Percentiles rank a stretch among this genome's conserved stretches.
Conservation (phyloP, 2,888 invertebrate genomes). For the Limenitis camilla region DNA sequence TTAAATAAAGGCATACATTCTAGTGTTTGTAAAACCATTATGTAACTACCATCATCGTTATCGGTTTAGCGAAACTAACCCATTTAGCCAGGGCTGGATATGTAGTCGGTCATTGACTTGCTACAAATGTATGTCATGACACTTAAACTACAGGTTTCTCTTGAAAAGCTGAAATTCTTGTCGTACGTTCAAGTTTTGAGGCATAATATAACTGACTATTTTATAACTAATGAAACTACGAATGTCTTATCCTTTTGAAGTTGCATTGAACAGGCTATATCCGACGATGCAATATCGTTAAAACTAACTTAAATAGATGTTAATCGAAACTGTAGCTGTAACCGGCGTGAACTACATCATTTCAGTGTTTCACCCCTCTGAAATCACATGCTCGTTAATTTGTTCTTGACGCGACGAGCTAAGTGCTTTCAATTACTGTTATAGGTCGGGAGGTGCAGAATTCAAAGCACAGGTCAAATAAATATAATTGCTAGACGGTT, state of each 20-base stretch:
- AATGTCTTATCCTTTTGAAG: too few relatives aligned
- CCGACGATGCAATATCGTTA: not conserved
- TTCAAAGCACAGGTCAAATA: slow-evolving; percentile 1
- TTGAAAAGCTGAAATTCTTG: not conserved
- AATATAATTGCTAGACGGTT: not conserved
- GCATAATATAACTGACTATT: not conserved
- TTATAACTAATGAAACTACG: not conserved
- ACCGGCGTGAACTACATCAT: slow-evolving; percentile 9
- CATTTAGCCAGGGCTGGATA: not conserved
- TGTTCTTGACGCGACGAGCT: slow-evolving; percentile 9
- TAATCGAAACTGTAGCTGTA: not conserved
- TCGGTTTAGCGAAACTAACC: not conserved
- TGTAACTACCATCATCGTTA: not conserved
- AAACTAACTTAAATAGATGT: not conserved
- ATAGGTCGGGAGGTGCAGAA: slow-evolving; percentile 10
- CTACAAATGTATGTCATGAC: not conserved
- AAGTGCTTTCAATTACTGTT: slow-evolving; percentile 11
- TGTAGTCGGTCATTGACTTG: not conserved
- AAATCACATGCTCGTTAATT: slow-evolving; percentile 13
- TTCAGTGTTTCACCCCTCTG: slow-evolving; percentile 12
- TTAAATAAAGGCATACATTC: not conserved
- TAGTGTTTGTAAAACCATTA: not conserved
- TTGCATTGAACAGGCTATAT: slow-evolving; percentile 1
- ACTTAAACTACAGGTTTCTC: not conserved
- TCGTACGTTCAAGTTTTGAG: not conserved